These are phyloP conservation scores for Bubo bubo DNA, from an alignment of 2,113 vertebrate genomes.

Conservation along the genomic window DNA sequence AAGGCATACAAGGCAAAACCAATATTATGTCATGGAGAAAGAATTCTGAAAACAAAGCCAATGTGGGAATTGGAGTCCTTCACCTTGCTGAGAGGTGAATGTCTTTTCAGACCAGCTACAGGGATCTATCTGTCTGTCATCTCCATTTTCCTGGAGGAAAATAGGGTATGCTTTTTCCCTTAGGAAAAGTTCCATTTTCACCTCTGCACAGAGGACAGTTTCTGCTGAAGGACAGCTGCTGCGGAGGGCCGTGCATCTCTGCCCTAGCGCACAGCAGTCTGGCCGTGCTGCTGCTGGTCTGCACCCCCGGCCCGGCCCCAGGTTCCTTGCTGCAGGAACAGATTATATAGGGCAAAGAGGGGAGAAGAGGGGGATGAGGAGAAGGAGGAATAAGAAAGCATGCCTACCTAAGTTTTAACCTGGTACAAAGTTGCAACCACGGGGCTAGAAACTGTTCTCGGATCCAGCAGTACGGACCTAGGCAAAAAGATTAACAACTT, in stretches of 20 bases:
- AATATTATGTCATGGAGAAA: background rate
- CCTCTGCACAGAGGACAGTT: background rate
- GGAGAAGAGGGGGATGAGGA: background rate
- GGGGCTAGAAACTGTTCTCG: background rate
- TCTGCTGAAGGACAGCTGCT: background rate
- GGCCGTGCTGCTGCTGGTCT: background rate
- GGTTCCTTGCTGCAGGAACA: accelerated
- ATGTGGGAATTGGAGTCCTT: background rate
- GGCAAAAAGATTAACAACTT: background rate
- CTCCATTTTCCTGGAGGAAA: background rate
- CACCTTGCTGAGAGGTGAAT: background rate
- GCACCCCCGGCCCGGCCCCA: accelerated
- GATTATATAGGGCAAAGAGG: background rate
- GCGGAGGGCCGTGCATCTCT: accelerated
- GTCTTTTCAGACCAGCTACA: background rate
- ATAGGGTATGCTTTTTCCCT: background rate
- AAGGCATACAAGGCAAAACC: background rate
- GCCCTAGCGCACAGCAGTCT: background rate
- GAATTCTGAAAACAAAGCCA: background rate
- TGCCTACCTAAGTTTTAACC: background rate
- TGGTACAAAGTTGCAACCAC: background rate
- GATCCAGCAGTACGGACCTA: background rate
- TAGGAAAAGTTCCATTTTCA: background rate
- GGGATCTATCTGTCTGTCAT: background rate
- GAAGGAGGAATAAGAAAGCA: background rate